Conservation (phyloP, 2,888 invertebrate genomes). For the Drosophila kuntzei region DNA sequence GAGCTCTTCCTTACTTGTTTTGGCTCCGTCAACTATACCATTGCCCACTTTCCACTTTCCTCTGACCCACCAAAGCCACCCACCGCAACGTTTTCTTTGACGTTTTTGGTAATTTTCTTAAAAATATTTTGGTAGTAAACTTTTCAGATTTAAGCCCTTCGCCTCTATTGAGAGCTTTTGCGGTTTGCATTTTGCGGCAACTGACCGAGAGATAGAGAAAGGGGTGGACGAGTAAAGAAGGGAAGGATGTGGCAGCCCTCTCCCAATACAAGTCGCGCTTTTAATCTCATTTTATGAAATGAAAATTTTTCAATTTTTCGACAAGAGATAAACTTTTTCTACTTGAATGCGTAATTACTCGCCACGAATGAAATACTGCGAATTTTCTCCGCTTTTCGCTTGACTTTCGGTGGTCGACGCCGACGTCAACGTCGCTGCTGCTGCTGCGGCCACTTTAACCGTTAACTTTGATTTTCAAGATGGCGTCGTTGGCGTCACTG, state of each 20-base stretch:
- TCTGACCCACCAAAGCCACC: constrained; percentile 3
- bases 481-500: constrained; percentile 69
- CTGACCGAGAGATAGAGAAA: background rate
- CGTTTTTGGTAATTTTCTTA: constrained; percentile 74
- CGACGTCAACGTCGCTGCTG: constrained; percentile 3
- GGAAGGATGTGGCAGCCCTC: background rate
- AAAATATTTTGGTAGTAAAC: constrained; percentile 77
- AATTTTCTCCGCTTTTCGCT: constrained; percentile 51
- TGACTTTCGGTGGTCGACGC: constrained; percentile 51
- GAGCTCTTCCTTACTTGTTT: constrained; percentile 52
- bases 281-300: constrained; percentile 82
- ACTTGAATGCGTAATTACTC: constrained; percentile 80
- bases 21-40: constrained; percentile 10
- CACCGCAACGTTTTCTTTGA: constrained; percentile 47
- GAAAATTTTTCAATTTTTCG: constrained; percentile 80
- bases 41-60: background rate
- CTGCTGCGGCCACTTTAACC: constrained; percentile 59
- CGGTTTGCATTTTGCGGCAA: constrained; percentile 57
- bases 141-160: constrained; percentile 78
- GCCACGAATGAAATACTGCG: constrained; percentile 68
- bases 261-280: constrained; percentile 41
- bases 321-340: constrained; percentile 81
- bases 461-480: constrained; percentile 75
- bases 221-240: background rate
- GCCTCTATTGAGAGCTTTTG: constrained; percentile 63